A percentile compares a stretch with the other conserved stretches of the same genome.
phyloP scores from a whole-genome alignment of 2,113 vertebrate genomes.

The Noctilio leporinus region DNA sequence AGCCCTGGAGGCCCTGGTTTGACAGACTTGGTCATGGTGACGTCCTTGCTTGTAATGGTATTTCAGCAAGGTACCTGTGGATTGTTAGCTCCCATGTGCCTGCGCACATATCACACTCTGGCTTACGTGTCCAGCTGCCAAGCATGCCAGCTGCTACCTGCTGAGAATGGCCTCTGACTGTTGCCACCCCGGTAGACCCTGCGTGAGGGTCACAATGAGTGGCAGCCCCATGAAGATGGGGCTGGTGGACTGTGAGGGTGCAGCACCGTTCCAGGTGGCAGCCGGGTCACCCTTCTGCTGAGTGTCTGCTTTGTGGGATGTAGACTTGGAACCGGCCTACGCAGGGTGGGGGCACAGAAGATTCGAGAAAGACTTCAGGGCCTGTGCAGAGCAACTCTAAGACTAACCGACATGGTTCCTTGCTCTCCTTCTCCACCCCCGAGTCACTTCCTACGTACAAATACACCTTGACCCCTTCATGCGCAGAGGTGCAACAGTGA shows the following conservation, averaged over 20 bases:
- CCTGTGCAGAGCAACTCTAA: fast-evolving
- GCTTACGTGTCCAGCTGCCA: not conserved
- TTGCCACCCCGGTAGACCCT: not conserved
- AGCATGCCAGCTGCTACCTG: not conserved
- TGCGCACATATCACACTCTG: not conserved
- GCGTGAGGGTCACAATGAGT: not conserved
- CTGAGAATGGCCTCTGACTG: not conserved
- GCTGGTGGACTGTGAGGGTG: not conserved
- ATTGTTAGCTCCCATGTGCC: not conserved
- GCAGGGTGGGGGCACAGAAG: not conserved
- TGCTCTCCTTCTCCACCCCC: not conserved
- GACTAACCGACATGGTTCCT: not conserved
- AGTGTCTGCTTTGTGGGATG: not conserved
- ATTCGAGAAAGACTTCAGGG: not conserved
- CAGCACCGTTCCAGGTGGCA: not conserved
- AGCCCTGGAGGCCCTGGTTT: not conserved
- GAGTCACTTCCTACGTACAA: not conserved
- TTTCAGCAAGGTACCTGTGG: not conserved
- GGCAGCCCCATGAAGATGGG: not conserved
- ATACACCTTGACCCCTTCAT: not conserved
- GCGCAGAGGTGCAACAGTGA: not conserved
- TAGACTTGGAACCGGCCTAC: not conserved
- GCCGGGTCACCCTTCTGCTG: not conserved
- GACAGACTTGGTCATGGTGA: not conserved
- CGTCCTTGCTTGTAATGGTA: not conserved